Conservation (phyloP, 2,888 invertebrate species). For the Dinocampus coccinellae region DNA sequence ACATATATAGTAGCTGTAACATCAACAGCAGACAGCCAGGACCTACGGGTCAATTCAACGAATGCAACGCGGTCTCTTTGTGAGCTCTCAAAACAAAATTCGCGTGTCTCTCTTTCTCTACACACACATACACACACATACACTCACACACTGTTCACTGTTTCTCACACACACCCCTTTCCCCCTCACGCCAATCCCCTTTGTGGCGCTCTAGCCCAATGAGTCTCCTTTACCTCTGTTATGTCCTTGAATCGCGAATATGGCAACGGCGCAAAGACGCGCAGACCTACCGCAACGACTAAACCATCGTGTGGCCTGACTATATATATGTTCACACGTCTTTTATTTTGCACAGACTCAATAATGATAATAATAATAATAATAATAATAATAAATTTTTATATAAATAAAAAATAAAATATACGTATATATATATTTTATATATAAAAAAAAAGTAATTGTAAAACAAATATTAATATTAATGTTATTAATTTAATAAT, state of each 20-base stretch:
- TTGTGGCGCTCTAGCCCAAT: not conserved
- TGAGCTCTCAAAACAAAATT: slow-evolving; percentile 34
- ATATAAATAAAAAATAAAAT: no score
- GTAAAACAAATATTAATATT: no score
- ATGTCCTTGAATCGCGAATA: slow-evolving; percentile 18
- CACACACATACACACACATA: not conserved
- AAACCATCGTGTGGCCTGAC: slow-evolving; percentile 49
- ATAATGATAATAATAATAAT: not conserved
- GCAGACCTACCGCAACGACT: slow-evolving; percentile 62
- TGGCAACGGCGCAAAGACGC: slow-evolving; percentile 40
- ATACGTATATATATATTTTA: no score
- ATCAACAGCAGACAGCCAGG: slow-evolving; percentile 21
- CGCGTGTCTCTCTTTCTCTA: no score
- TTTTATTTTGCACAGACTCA: slow-evolving; percentile 54
- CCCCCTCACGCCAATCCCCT: no score
- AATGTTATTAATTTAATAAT: no score
- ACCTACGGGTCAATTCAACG: slow-evolving; percentile 35
- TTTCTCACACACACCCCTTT: not conserved
- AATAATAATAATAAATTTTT: not conserved
- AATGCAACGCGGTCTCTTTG: slow-evolving; percentile 32
- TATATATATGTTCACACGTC: slow-evolving; percentile 54
- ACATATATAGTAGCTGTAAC: no score
- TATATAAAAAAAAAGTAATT: no score
- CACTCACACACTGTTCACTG: not conserved
- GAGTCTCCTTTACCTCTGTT: slow-evolving; percentile 3